phyloP scores from a whole-genome alignment of 2,797 vertebrate species.

The Oryzias dopingdopingensis region DNA sequence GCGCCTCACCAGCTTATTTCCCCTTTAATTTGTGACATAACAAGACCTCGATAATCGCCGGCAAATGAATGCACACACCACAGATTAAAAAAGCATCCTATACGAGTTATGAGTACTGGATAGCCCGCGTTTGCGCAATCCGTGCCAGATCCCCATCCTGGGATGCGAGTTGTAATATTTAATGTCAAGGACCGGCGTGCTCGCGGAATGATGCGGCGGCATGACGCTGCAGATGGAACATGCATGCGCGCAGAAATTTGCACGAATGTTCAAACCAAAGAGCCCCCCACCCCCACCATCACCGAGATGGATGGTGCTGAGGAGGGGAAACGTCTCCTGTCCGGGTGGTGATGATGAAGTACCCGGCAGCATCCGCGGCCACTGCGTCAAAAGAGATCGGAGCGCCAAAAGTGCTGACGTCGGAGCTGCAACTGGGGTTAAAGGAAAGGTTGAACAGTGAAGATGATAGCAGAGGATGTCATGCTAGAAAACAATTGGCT shows the following conservation, averaged over 20 bases:
- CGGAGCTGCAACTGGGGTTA: constrained; percentile 34
- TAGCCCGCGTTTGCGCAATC: constrained; percentile 53
- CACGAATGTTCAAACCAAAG: neutral
- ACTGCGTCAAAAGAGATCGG: constrained; percentile 72
- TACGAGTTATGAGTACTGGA: constrained; percentile 1
- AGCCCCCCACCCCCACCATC: too few species aligned
- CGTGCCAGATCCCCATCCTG: constrained; percentile 35
- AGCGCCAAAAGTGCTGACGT: constrained; percentile 52
- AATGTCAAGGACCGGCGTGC: constrained; percentile 22
- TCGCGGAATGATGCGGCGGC: constrained; percentile 21
- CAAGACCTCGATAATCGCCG: constrained; percentile 49
- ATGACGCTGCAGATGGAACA: constrained; percentile 39
- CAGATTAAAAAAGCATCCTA: constrained; percentile 38
- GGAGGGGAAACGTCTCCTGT: neutral
- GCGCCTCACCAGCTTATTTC: constrained; percentile 73
- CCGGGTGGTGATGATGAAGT: constrained; percentile 7
- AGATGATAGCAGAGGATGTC: constrained; percentile 4
- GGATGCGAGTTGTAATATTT: constrained; percentile 43
- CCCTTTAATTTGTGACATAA: constrained; percentile 76
- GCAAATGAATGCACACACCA: constrained; percentile 23
- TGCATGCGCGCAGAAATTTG: constrained; percentile 14
- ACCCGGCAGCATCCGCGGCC: constrained; percentile 32
- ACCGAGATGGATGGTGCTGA: too few species aligned
- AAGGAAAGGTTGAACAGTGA: neutral
- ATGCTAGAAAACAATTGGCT: neutral